Base-by-base conservation (phyloP, 2,888 invertebrate genomes). In the Diachrysia chrysitis region DNA sequence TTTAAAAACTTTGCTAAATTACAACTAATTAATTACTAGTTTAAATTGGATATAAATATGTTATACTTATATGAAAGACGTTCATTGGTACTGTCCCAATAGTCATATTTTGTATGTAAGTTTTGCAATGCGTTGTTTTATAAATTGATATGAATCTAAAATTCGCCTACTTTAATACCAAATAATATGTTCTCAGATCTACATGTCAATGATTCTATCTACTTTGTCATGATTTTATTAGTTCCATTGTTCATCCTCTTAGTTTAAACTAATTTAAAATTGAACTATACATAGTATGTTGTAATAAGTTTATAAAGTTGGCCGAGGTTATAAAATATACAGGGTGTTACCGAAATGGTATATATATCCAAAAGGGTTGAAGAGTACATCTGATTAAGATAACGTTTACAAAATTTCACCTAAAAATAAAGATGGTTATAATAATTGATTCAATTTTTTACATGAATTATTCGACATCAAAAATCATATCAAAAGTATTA, bases 121-220 rank as follows among this genome's bases (percentile, higher is more conserved):
- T 32, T 32, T 37, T 61, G 37, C 54, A 55, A 61, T 61, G 17
- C 55, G 19, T 59, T 63, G 29, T 57, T 57, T 64, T 54, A 48
- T 23, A 69, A 58, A 63, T 58, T 19, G 63, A 25, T 55, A 62
- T 58, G 48, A 48, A 53, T 63, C 32, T 32, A 63, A 32, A 17
- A 23, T 17, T 42, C 16, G 48, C 23, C 25, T 17, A 60, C 29
- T 51, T 25, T 37, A 58, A 48, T 60, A 32, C 29, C 21, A 25
- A 48, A 58, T 51, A 63, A 25, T 56, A 32, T 54, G 32, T 62
- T 56, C 19, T 12, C n/a, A 14, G 46, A 29, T 51, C 35, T 2
- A 23, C 37, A 2, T 42, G 42, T 42, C 42, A 42, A 42, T 42
- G n/a, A 37, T 53, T 37, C 25, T 19, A 35, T 10, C 42, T 17